Percentiles rank a stretch among this genome's conserved stretches.
Evolutionary conservation across 2,113 vertebrate species (phyloP).

Genomic region (Syngnathus typhle): DNA sequence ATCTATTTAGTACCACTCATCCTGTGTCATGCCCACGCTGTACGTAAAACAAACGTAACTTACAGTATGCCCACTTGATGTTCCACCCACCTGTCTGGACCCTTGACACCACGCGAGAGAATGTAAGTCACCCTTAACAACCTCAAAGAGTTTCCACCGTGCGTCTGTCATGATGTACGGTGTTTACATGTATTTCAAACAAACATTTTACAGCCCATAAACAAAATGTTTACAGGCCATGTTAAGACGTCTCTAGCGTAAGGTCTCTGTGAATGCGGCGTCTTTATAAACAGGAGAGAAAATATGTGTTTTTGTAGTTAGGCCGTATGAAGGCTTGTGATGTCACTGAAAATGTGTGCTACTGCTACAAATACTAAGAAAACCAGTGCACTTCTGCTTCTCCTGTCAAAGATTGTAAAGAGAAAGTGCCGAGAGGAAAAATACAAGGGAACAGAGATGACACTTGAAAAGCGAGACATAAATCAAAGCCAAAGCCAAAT

Average conservation of each 20-base stretch:
- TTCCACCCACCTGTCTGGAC: background rate
- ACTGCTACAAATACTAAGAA: too few relatives aligned
- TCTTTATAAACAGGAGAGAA: background rate
- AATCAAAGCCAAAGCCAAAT: too few relatives aligned
- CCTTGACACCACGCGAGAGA: slow-evolving; percentile 15
- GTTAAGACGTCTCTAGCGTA: background rate
- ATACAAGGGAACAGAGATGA: too few relatives aligned
- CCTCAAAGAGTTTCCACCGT: slow-evolving; percentile 12
- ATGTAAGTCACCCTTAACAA: slow-evolving; percentile 31
- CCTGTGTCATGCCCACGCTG: background rate
- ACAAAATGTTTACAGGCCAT: slow-evolving; percentile 35
- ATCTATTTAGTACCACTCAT: background rate
- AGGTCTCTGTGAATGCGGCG: slow-evolving; percentile 3
- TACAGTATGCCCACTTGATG: slow-evolving; percentile 8
- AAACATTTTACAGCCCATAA: slow-evolving; percentile 32
- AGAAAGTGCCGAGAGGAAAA: too few relatives aligned
- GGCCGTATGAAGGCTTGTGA: background rate
- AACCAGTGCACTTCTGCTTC: too few relatives aligned
- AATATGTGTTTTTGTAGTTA: background rate
- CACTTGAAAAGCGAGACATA: too few relatives aligned
- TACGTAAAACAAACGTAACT: background rate
- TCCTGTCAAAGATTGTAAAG: too few relatives aligned
- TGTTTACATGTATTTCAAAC: slow-evolving; percentile 58
- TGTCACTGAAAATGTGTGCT: background rate
- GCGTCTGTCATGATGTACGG: slow-evolving; percentile 6